Conservation (phyloP, 2,888 invertebrate genomes). For the Harmothoe impar region DNA sequence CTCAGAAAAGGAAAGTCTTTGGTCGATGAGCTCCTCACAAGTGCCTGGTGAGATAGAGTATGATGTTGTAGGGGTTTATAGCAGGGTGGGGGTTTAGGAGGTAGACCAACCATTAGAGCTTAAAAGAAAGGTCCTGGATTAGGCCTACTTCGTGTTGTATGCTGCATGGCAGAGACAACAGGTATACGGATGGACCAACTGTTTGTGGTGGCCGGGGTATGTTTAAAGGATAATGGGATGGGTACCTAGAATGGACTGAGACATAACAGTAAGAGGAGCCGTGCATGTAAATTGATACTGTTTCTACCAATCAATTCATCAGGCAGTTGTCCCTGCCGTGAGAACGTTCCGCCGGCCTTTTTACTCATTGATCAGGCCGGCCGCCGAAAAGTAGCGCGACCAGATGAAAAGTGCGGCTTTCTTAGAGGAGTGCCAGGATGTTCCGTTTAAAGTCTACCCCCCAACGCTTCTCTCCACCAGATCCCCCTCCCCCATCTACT, state of each 20-base stretch:
- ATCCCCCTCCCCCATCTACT: background rate
- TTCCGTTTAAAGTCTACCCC: background rate
- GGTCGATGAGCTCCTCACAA: background rate
- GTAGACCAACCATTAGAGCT: background rate
- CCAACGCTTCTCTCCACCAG: background rate
- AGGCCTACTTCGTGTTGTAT: no score
- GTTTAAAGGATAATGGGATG: background rate
- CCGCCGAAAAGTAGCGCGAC: background rate
- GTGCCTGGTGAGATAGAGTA: background rate
- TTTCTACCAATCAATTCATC: constrained; percentile 33
- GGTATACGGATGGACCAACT: background rate
- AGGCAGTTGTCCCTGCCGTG: background rate
- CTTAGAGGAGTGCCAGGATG: constrained; percentile 23
- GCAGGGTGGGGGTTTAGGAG: no score
- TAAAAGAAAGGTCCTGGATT: background rate
- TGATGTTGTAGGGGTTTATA: no score
- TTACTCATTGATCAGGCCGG: constrained; percentile 11
- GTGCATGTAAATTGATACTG: constrained; percentile 40
- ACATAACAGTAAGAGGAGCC: constrained; percentile 9
- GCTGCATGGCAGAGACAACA: background rate
- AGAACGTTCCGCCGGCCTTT: constrained; percentile 18
- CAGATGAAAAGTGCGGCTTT: constrained; percentile 35
- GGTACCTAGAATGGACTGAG: background rate
- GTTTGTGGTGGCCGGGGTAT: background rate
- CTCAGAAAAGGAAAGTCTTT: background rate